phyloP scores from a whole-genome alignment of 2,113 vertebrate species.

The Cathartes aura region DNA sequence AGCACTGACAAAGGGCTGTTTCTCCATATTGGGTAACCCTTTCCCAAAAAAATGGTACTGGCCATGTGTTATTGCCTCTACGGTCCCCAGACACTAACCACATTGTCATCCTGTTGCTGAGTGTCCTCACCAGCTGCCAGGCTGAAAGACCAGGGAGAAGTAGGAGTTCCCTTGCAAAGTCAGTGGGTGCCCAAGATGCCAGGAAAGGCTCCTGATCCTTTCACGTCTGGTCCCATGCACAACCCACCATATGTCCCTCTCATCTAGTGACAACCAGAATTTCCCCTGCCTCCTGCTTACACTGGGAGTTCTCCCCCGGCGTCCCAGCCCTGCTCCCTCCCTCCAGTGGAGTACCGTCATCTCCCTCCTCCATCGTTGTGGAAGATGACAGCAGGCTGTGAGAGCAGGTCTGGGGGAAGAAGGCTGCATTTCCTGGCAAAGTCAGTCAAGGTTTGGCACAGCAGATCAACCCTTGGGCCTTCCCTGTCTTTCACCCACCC shows the following conservation, averaged over 20 bases:
- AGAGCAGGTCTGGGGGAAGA: not conserved
- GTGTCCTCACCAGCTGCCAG: not conserved
- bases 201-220: not conserved
- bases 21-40: not conserved
- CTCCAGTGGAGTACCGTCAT: rapidly evolving
- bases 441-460: not conserved
- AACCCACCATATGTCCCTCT: not conserved
- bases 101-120: not conserved
- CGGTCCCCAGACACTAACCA: not conserved
- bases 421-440: not conserved
- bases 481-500: not conserved
- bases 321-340: not conserved
- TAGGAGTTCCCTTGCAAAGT: not conserved
- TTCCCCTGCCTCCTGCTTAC: not conserved
- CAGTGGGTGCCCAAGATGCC: not conserved
- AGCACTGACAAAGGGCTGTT: not conserved
- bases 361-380: not conserved
- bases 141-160: not conserved
- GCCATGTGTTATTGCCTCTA: not conserved
- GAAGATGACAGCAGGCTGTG: not conserved
- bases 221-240: not conserved
- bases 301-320: not conserved
- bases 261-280: not conserved
- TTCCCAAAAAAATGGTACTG: not conserved
- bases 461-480: not conserved